These are phyloP conservation scores for Sebastes itinus DNA, from an alignment of 2,797 vertebrate genomes.

Conservation along the genomic window DNA sequence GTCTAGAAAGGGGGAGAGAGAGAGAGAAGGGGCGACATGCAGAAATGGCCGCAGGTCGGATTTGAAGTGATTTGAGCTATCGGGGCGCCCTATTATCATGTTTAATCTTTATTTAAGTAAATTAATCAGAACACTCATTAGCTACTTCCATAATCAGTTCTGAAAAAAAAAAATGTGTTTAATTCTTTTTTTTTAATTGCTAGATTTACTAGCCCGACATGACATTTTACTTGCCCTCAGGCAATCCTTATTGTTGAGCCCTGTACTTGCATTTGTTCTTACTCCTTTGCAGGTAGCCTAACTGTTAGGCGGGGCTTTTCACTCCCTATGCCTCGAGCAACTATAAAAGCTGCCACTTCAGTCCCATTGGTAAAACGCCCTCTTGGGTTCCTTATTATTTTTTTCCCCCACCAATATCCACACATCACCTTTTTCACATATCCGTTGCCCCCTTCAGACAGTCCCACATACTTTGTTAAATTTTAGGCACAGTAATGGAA, in stretches of 20 bases:
- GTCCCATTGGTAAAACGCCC: background rate
- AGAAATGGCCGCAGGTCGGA: no score
- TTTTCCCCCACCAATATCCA: background rate
- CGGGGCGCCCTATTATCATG: background rate
- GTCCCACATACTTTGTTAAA: background rate
- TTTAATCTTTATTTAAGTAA: background rate
- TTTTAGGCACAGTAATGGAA: background rate
- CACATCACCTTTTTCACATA: background rate
- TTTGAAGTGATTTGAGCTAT: no score
- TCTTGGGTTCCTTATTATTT: background rate
- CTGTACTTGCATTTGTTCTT: background rate
- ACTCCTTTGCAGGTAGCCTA: background rate
- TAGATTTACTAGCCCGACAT: no score
- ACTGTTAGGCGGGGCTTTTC: background rate
- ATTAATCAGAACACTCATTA: no score
- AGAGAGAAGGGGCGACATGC: no score
- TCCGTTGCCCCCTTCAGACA: background rate
- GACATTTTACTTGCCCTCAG: no score
- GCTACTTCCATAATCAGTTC: no score
- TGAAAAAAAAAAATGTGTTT: no score
- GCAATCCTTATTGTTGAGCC: no score
- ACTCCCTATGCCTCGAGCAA: background rate
- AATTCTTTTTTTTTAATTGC: no score
- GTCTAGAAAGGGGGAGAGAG: no score
- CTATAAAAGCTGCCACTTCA: background rate